These are phyloP conservation scores for Coendou prehensilis DNA, from an alignment of 2,797 vertebrate genomes.

Conservation along the genomic window DNA sequence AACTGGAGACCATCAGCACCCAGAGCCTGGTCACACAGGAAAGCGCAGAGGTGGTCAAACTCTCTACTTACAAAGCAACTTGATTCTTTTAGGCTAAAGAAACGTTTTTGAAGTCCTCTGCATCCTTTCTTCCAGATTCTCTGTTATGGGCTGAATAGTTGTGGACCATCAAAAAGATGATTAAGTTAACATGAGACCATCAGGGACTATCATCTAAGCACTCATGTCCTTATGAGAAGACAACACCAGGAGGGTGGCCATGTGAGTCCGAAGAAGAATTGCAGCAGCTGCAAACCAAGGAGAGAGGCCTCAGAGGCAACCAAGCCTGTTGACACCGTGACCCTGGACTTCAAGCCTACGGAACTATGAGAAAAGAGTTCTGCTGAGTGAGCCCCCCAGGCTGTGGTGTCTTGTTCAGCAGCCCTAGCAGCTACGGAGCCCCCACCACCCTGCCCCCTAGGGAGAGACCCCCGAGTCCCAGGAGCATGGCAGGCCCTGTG, in stretches of 20 bases:
- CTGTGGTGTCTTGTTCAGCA: neutral
- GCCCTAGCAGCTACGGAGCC: too few relatives aligned
- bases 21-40: neutral
- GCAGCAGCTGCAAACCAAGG: neutral
- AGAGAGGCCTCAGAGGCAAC: neutral
- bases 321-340: neutral
- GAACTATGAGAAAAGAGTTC: neutral
- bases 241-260: too few relatives aligned
- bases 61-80: neutral
- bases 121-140: neutral
- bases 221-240: neutral
- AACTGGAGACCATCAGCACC: neutral
- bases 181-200: neutral
- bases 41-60: neutral
- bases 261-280: neutral
- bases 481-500: neutral
- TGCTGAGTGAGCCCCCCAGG: neutral
- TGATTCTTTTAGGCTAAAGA: neutral
- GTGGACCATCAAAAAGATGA: neutral
- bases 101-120: neutral
- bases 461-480: neutral
- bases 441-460: neutral
- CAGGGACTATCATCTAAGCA: neutral
- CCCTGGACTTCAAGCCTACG: neutral
- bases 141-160: neutral